Conservation (phyloP, 1,140 invertebrate species). For the Ceratosolen solmsi region DNA sequence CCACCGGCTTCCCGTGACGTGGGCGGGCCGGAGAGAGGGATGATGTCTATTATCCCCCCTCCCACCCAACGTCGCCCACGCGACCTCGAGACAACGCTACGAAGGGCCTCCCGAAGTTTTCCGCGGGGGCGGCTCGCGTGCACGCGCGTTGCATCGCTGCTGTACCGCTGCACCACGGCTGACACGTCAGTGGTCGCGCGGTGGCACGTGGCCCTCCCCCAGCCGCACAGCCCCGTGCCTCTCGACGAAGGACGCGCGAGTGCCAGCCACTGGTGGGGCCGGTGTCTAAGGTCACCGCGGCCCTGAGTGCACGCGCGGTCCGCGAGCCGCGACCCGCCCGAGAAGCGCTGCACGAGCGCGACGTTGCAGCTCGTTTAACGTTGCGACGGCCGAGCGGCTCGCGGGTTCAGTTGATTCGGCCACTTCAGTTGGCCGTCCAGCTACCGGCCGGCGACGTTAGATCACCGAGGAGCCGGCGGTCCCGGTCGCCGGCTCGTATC, state of each 20-base stretch:
- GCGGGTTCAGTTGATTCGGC: too few relatives aligned
- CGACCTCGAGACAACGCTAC: not conserved
- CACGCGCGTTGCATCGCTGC: conserved; percentile 1
- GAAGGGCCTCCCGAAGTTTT: too few relatives aligned
- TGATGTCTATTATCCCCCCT: too few relatives aligned
- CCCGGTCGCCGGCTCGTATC: too few relatives aligned
- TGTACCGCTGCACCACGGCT: conserved; percentile 63
- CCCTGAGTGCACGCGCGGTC: conserved; percentile 71
- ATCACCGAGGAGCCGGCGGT: too few relatives aligned
- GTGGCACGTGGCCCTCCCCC: conserved; percentile 66
- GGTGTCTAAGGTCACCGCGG: conserved; percentile 70
- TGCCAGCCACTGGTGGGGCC: conserved; percentile 49
- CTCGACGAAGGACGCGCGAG: conserved; percentile 43
- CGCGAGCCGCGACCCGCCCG: not conserved
- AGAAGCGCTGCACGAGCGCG: not conserved
- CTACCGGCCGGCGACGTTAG: not conserved
- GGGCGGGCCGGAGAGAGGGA: not conserved
- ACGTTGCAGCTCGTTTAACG: not conserved
- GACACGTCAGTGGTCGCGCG: conserved; percentile 64
- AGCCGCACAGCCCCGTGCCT: conserved; percentile 46
- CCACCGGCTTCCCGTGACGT: not conserved
- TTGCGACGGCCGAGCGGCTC: not conserved
- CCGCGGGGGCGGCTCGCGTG: not conserved
- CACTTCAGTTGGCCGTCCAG: not conserved
- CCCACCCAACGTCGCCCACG: not conserved